These are phyloP conservation scores for Meandrusa payeni DNA, from an alignment of 2,888 invertebrate genomes.

Conservation along the genomic window DNA sequence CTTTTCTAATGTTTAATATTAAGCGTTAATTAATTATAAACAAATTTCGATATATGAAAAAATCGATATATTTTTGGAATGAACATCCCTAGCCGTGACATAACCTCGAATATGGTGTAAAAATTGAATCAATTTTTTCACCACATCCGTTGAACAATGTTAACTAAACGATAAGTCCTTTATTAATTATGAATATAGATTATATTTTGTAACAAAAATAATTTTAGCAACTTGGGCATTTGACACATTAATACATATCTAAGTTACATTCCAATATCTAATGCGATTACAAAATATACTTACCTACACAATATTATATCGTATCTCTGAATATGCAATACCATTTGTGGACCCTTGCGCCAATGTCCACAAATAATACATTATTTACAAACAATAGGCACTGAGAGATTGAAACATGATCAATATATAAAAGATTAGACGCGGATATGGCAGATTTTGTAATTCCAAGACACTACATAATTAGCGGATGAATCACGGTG, in stretches of 20 bases:
- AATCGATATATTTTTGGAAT: no score
- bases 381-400: constrained; percentile 68
- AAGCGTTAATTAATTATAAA: no score
- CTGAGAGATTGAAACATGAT: constrained; percentile 58
- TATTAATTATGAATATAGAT: constrained; percentile 26
- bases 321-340: constrained; percentile 68
- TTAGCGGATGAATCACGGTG: constrained; percentile 54
- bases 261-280: constrained; percentile 55
- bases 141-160: constrained; percentile 37
- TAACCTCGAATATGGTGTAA: background rate
- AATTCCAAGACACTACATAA: constrained; percentile 39
- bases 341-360: constrained; percentile 34
- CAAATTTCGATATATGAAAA: no score
- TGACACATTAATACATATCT: constrained; percentile 43
- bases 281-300: constrained; percentile 62
- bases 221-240: constrained; percentile 62
- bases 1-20: no score
- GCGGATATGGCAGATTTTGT: constrained; percentile 27
- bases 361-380: constrained; percentile 38
- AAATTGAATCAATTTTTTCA: constrained; percentile 37
- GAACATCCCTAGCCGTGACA: no score
- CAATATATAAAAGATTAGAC: constrained; percentile 41
- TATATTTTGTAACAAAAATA: constrained; percentile 59
- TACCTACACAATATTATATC: constrained; percentile 54
- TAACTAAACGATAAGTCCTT: constrained; percentile 14